Base-by-base conservation (phyloP, 2,888 invertebrate species). In the Apoda limacodes region DNA sequence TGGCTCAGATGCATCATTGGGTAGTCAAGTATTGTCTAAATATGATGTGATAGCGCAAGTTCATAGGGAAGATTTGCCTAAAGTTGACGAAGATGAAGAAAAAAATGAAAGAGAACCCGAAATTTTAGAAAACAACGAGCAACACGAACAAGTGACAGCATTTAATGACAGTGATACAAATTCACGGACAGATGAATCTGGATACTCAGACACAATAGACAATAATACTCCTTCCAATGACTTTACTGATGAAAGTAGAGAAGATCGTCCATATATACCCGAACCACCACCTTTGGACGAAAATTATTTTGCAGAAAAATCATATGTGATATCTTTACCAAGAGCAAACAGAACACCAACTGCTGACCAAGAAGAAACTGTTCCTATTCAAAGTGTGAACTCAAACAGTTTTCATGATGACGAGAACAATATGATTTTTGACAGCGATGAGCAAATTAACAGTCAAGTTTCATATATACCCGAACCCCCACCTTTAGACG, bases 11-110 rank as follows among this genome's bases (percentile, higher is more conserved):
- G 71, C 66, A 54, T 78, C 80, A 26, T 46, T 68, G 42, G 62
- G 68, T 60, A 68, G 55, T 61, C 70, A 65, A 48, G 67, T 55
- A 22, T 64, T 75, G 65, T 72, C 80, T 45, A 78, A 82, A 62
- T 83, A 84, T 55, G 82, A 82, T 60, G 83, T 84, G 13, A 69
- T 84, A 46, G 84, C 75, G 35, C 78, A 82, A 61, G 82, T 84
- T 9, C 84, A 84, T 46, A 72, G 82, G 55, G 83, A 83, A 54
- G 82, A 83, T 60, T 59, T 78, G 32, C 65, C 72, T 1, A 75
- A 52, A 50, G 51, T 78, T 4, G 58, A 50, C 7, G 75, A 76
- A 46, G 72, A 72, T 46, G 72, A 72, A 33, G 72, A 76, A 43
- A 60, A 49, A 46, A 41, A 40, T 13, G 58, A 58, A 1, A 50